Conservation (phyloP, 1,140 invertebrate species). For the Vanessa atalanta region DNA sequence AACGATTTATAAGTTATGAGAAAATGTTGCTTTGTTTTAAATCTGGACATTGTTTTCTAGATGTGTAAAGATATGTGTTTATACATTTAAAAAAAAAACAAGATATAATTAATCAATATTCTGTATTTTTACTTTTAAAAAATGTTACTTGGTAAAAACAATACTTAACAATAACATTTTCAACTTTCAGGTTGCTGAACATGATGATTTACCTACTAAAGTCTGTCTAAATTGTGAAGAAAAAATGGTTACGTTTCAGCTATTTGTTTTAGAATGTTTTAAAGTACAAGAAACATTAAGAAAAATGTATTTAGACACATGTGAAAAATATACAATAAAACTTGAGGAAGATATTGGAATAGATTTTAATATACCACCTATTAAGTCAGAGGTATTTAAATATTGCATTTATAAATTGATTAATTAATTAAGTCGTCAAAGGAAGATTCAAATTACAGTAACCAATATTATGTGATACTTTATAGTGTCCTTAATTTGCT, state of each 20-base stretch:
- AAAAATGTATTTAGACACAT: constrained; percentile 51
- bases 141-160: neutral
- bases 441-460: too few relatives aligned
- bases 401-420: neutral
- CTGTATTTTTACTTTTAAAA: too few relatives aligned
- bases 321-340: constrained; percentile 50
- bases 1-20: too few relatives aligned
- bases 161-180: neutral
- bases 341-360: constrained; percentile 41
- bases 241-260: constrained; percentile 68
- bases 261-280: constrained; percentile 71
- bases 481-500: too few relatives aligned
- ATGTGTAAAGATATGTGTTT: too few relatives aligned
- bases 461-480: too few relatives aligned
- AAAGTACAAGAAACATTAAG: constrained; percentile 68
- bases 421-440: too few relatives aligned
- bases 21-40: too few relatives aligned
- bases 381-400: constrained; percentile 65
- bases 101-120: too few relatives aligned
- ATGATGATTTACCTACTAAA: constrained; percentile 64
- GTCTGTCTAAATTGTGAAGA: constrained; percentile 75
- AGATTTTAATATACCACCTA: constrained; percentile 42
- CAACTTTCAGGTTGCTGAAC: constrained; percentile 58
- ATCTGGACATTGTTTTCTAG: too few relatives aligned
- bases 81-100: too few relatives aligned